Evolutionary conservation across 2,113 vertebrate species (phyloP).

Genomic region (Datnioides undecimradiatus): DNA sequence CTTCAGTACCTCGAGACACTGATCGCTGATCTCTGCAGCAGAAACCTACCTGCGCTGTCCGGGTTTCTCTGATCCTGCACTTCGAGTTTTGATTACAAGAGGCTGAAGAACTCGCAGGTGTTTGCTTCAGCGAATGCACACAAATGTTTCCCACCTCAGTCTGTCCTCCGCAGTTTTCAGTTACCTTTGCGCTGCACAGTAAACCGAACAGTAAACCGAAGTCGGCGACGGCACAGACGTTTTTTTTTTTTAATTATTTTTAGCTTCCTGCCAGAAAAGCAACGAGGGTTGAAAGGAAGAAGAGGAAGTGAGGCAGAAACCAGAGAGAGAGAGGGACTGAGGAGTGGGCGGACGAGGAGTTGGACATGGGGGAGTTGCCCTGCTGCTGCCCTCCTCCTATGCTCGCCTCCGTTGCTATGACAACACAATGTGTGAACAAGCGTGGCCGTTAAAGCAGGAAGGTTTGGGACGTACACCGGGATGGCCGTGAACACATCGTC

Average conservation of each 20-base stretch:
- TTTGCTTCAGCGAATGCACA: background rate
- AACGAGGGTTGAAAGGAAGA: background rate
- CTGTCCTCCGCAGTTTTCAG: background rate
- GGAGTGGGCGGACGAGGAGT: slow-evolving; percentile 30
- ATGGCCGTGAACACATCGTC: slow-evolving; percentile 37
- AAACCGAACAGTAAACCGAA: slow-evolving; percentile 17
- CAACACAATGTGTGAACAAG: slow-evolving; percentile 43
- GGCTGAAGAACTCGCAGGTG: too few species aligned
- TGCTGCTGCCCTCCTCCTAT: slow-evolving; percentile 4
- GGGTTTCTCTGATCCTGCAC: background rate
- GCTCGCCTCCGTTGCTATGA: slow-evolving; percentile 56
- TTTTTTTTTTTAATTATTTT: too few species aligned
- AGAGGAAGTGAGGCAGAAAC: background rate
- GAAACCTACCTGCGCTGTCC: too few species aligned
- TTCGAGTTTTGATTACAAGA: background rate
- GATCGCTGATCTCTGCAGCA: background rate
- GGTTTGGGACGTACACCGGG: background rate
- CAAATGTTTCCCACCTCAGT: background rate
- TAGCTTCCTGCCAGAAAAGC: background rate
- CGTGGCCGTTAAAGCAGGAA: slow-evolving; percentile 11
- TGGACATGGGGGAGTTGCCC: background rate
- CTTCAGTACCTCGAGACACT: background rate
- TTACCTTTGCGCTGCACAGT: background rate
- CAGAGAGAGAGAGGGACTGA: background rate
- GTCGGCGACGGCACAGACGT: background rate